Base-by-base conservation (phyloP, 2,797 vertebrate species). In the Gallinago solitaria region DNA sequence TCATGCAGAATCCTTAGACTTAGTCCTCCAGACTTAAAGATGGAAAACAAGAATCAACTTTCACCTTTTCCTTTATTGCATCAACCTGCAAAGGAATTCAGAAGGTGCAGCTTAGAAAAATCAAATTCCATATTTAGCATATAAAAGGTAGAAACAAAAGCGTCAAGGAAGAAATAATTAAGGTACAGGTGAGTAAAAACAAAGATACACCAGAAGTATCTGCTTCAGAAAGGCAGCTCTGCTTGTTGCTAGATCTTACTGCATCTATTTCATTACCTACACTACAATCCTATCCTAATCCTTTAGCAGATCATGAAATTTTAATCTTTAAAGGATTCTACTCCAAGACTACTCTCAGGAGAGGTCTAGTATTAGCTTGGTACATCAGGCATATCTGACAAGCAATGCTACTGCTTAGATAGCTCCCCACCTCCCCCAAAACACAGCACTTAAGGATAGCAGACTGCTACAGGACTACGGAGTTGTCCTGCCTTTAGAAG, bases 1-100 rank as follows among this genome's bases (percentile, higher is more conserved):
- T 98, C 99, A 99, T 99, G 99, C 99, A 99, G 98, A 98, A 98
- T 99, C 98, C 98, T 98, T 98, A 98, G 98, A 97, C 98, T 99
- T 98, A 99, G 98, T 99, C 98, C 98, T 99, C 98, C 98, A 99
- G 98, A 99, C 99, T 99, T 99, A 99, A 99, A 99, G 99, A 99
- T 98, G 99, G 98, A 99, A 99, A 98, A 96, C 95, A 97, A 99
- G 98, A 99, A 99, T 99, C 98, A 98, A 99, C 99, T 99, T 99
- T 99, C 99, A 99, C 99, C 99, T 99, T 98, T 98, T 99, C 98
- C 98, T 98, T 98, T 98, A 99, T 98, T 97, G 98, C 98, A 99
- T 99, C 98, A 98, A 99, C 98, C 99, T 99, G 99, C 97, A 99
- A 99, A 98, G 98, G 98, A 99, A 99, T 98, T 98, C 98, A 98